A percentile compares a stretch with the other conserved stretches of the same genome.
These are phyloP conservation scores for Cheirogaleus medius DNA, from an alignment of 2,113 vertebrate genomes.

Conservation along the genomic window DNA sequence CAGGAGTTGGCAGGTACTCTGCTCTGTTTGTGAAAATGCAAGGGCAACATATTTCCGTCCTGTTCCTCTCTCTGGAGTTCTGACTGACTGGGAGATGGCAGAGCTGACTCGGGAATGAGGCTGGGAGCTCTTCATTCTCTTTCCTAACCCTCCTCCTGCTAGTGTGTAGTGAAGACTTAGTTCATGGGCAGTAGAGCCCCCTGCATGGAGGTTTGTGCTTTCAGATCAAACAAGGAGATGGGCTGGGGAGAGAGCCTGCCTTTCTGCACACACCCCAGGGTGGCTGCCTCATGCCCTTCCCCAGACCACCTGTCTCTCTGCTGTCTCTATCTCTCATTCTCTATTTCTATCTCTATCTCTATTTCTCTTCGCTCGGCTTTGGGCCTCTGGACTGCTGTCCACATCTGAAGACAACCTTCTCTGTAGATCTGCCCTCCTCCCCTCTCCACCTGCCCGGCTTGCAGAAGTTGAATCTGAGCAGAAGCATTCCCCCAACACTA, in stretches of 20 bases:
- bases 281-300: accelerated
- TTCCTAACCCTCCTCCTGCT: not conserved
- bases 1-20: too few relatives aligned
- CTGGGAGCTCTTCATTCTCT: accelerated
- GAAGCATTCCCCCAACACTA: accelerated
- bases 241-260: not conserved
- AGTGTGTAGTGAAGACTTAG: not conserved
- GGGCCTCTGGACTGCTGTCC: not conserved
- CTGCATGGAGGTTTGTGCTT: accelerated
- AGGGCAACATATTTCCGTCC: not conserved
- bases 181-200: accelerated
- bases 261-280: not conserved
- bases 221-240: not conserved
- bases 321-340: not conserved
- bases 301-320: too few relatives aligned
- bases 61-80: not conserved
- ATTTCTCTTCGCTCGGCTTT: not conserved
- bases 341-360: too few relatives aligned
- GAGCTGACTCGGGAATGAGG: not conserved
- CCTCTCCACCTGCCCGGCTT: too few relatives aligned
- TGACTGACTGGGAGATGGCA: not conserved
- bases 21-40: not conserved
- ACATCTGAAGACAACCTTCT: not conserved
- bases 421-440: not conserved
- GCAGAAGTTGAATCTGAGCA: not conserved